Base-by-base conservation (phyloP, 2,797 vertebrate species). In the Apogon talboti region DNA sequence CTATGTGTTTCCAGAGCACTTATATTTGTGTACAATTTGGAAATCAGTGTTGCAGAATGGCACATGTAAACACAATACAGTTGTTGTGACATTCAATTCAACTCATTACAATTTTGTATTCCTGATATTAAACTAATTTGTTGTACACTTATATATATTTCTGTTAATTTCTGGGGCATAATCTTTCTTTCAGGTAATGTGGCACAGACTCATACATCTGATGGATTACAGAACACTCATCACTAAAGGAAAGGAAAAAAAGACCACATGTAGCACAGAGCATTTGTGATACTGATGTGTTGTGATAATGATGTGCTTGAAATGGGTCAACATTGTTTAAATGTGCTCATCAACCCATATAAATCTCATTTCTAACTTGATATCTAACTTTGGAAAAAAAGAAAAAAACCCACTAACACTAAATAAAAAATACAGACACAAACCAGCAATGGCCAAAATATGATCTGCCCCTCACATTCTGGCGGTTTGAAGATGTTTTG, bases 291-390 rank as follows among this genome's bases (percentile, higher is more conserved):
- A 74, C 68, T 63, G 33, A 47, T 73, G 44, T 75, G 70, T 38
- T 46, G 51, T 57, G 33, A 61, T 76, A 57, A 75, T 66, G 24
- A 73, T 59, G 38, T 74, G 67, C 45, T 73, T 77, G 43, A 70
- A 72, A 82, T 68, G 70, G 44, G 67, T 69, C 53, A 71, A 63
- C 24, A 24, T 54, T 77, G 74, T 85, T 63, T 74, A 81, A 87
- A 90, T 92, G 92, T 93, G 92, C 91, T 94, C 90, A 79, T 85
- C 90, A 90, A 91, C 82, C 89, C 82, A 83, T 82, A 85, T 46
- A 84, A 67, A 83, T 81, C 50, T 85, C 79, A 70, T 75, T 85
- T 69, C 82, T 71, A 75, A 85, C 67, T 62, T 66, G 72, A 81
- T 74, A 59, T 59, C 49, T 85, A 79, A 81, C 72, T 56, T 78